A percentile compares a stretch with the other conserved stretches of the same genome.
Evolutionary conservation across 2,113 vertebrate species (phyloP).

Genomic region (Campylomormyrus tamandua): DNA sequence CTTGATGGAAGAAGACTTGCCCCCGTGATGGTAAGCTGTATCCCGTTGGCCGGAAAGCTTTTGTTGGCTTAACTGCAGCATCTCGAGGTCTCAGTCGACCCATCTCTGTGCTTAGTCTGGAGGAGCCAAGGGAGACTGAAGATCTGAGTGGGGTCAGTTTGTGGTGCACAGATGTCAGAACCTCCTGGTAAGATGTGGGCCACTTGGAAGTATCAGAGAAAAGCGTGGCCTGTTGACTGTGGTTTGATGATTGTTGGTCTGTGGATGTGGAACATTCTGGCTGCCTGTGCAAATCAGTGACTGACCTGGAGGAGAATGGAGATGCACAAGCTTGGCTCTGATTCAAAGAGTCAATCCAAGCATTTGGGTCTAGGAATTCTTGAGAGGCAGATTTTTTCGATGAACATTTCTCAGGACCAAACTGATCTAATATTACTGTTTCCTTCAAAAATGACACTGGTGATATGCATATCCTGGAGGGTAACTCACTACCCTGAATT

Average conservation of each 20-base stretch:
- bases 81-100: background rate
- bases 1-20: constrained; percentile 5
- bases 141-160: constrained; percentile 1
- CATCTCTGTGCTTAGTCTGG: background rate
- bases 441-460: constrained; percentile 19
- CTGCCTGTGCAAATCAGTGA: background rate
- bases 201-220: constrained; percentile 21
- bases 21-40: constrained; percentile 31
- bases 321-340: constrained; percentile 40
- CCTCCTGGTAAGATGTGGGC: constrained; percentile 28
- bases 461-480: background rate
- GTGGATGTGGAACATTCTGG: background rate
- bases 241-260: constrained; percentile 23
- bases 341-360: constrained; percentile 59
- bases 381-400: constrained; percentile 1
- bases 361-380: constrained; percentile 53
- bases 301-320: constrained; percentile 13
- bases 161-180: constrained; percentile 16
- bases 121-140: background rate
- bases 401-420: constrained; percentile 3
- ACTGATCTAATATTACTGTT: constrained; percentile 3
- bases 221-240: constrained; percentile 14
- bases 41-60: constrained; percentile 10
- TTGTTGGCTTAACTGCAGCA: background rate
- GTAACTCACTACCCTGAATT: background rate